These are phyloP conservation scores for Oligia fasciuncula DNA, from an alignment of 2,888 invertebrate genomes.

Conservation along the genomic window DNA sequence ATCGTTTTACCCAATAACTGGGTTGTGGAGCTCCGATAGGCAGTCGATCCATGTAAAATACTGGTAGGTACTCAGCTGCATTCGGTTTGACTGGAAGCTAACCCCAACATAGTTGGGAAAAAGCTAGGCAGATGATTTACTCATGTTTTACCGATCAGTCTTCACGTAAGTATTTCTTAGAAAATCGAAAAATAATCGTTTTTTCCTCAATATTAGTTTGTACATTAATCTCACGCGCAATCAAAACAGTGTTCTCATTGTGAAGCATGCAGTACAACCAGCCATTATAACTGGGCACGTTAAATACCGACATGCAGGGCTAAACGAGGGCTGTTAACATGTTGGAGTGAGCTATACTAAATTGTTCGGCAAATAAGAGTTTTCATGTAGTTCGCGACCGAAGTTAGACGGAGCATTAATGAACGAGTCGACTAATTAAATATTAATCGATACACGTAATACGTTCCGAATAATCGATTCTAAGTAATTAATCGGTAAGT, in stretches of 20 bases:
- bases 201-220: constrained; percentile 18
- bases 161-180: not conserved
- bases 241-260: constrained; percentile 47
- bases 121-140: not conserved
- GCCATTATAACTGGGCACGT: constrained; percentile 20
- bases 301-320: constrained; percentile 42
- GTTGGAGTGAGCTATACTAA: constrained; percentile 41
- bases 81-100: not conserved
- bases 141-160: constrained; percentile 1
- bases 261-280: constrained; percentile 43
- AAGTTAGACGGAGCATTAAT: constrained; percentile 54
- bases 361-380: constrained; percentile 55
- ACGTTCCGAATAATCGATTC: constrained; percentile 53
- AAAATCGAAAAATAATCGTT: constrained; percentile 21
- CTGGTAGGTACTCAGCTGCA: not conserved
- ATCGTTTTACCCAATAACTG: too few relatives aligned
- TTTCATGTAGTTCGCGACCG: constrained; percentile 44
- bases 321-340: constrained; percentile 38
- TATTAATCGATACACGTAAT: constrained; percentile 62
- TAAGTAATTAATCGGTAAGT: constrained; percentile 45
- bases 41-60: too few relatives aligned
- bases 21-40: too few relatives aligned
- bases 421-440: constrained; percentile 65
- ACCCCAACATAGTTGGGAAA: not conserved
- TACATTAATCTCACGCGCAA: constrained; percentile 35